Conservation (phyloP, 2,113 vertebrate species). For the Upupa epops region DNA sequence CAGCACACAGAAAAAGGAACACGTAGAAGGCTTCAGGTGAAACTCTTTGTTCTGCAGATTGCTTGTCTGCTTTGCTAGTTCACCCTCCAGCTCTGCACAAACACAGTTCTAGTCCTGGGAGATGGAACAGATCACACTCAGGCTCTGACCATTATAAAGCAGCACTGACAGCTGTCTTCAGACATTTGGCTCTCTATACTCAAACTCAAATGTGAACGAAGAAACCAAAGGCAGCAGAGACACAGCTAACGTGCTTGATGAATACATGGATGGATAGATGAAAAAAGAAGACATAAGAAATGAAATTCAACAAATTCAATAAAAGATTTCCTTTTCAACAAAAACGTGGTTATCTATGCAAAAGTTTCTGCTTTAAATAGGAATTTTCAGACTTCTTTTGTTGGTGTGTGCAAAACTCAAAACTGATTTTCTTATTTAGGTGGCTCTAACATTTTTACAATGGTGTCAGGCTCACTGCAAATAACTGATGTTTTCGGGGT, state of each 20-base stretch:
- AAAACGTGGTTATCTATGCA: background rate
- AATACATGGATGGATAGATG: background rate
- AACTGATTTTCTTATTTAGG: background rate
- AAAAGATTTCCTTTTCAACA: background rate
- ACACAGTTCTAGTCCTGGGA: background rate
- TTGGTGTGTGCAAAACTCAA: background rate
- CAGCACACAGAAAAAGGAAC: conserved; percentile 7
- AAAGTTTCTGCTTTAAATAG: background rate
- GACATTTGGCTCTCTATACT: background rate
- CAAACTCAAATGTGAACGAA: background rate
- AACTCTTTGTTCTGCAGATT: background rate
- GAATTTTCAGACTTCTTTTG: background rate
- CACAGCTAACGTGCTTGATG: background rate
- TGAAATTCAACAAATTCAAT: background rate
- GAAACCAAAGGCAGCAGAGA: background rate
- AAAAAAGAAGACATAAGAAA: background rate
- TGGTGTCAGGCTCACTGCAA: background rate
- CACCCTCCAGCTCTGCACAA: background rate
- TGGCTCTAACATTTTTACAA: background rate
- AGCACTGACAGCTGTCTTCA: conserved; percentile 23
- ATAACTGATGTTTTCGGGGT: background rate
- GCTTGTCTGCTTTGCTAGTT: conserved; percentile 21
- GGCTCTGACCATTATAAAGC: conserved; percentile 8
- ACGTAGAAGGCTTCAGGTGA: conserved; percentile 24
- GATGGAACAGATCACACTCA: background rate